phyloP scores from a whole-genome alignment of 1,140 invertebrate genomes.

The Caerostris extrusa region DNA sequence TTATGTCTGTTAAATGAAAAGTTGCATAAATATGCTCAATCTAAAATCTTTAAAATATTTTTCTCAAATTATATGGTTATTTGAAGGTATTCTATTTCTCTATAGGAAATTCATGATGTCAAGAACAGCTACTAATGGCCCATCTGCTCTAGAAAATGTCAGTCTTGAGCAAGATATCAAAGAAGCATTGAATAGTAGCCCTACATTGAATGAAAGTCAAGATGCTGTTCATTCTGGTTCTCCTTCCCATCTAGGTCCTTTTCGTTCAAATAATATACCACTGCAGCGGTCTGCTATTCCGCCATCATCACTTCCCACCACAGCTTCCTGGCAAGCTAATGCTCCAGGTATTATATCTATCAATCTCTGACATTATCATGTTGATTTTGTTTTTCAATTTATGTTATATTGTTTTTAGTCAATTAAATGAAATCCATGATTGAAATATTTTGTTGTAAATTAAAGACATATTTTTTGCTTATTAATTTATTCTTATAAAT shows the following conservation, averaged over 20 bases:
- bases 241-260: slow-evolving; percentile 80
- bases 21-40: too few relatives aligned
- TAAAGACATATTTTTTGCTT: too few relatives aligned
- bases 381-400: too few relatives aligned
- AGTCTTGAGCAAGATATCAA: slow-evolving; percentile 89
- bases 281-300: slow-evolving; percentile 74
- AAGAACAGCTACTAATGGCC: slow-evolving; percentile 74
- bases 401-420: too few relatives aligned
- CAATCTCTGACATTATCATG: background rate
- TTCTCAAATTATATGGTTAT: too few relatives aligned
- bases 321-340: slow-evolving; percentile 66
- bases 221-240: slow-evolving; percentile 88
- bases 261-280: slow-evolving; percentile 52
- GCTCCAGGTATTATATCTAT: slow-evolving; percentile 54
- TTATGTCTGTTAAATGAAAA: background rate
- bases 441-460: too few relatives aligned
- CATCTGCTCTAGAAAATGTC: slow-evolving; percentile 72
- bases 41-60: too few relatives aligned
- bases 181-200: slow-evolving; percentile 93
- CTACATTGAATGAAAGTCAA: slow-evolving; percentile 89
- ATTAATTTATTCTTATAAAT: too few relatives aligned
- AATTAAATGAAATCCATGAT: too few relatives aligned
- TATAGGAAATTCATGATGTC: slow-evolving; percentile 68
- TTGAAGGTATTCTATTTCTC: background rate
- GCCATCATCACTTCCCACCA: slow-evolving; percentile 78